Base-by-base conservation (phyloP, 2,888 invertebrate species). In the Hirtodrosophila alboralis region DNA sequence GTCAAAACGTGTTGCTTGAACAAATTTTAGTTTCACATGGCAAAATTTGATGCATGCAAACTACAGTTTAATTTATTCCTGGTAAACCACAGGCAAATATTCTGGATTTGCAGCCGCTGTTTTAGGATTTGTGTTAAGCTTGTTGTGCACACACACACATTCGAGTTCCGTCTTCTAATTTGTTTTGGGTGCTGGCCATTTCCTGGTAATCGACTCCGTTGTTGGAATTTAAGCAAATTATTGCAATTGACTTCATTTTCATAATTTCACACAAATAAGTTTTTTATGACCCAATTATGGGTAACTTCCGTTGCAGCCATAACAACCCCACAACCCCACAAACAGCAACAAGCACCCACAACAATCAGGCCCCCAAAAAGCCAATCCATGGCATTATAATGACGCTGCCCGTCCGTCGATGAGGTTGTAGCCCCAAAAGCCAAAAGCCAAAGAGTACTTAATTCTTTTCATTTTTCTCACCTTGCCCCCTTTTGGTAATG, bases 171-270 rank as follows among this genome's bases (percentile, higher is more conserved):
- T 54, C 30, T 38, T 23, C 59, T 51, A 53, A 64, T 60, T 54
- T 58, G 44, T 48, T n/a, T 41, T 54, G 23, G 13, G 21, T 13
- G 31, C 34, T 33, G 44, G 49, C 48, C 38, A 40, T 60, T 78
- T 78, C 84, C 77, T 61, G 58, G 84, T 76, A 84, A 66, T 63
- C 69, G 54, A 48, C 45, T 51, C 34, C 34, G 31, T 41, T 56
- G 58, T 53, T 63, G 66, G 60, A 41, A 75, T 84, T 66, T 40
- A 38, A 44, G 51, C 59, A 85, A 79, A 83, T 85, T 83, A 83
- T 83, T 85, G 75, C 85, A 85, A 79, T 79, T 75, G 85, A 83
- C 75, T 79, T 78, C 65, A 81, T 81, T 78, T 78, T 85, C 75
- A 75, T 85, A 85, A 83, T 79, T 83, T 83, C 71, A 83, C 68